Evolutionary conservation across 2,113 vertebrate genomes (phyloP).

Genomic region (Zonotrichia leucophrys): DNA sequence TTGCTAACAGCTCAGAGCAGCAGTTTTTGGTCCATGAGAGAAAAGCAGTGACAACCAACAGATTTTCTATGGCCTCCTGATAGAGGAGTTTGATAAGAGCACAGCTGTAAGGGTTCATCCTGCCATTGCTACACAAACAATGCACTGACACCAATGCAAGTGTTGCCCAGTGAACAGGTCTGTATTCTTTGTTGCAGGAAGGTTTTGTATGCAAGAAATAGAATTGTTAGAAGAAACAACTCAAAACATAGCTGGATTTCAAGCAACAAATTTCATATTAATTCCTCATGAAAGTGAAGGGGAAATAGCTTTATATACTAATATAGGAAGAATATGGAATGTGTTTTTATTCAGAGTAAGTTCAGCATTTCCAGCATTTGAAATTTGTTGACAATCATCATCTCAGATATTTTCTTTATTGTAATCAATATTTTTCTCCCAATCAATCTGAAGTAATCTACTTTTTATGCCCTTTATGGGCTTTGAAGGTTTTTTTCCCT

Average conservation of each 20-base stretch:
- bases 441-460: neutral
- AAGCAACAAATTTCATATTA: neutral
- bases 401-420: neutral
- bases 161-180: neutral
- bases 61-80: neutral
- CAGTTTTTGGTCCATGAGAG: neutral
- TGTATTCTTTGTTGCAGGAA: neutral
- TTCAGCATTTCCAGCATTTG: neutral
- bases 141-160: neutral
- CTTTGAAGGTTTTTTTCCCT: neutral
- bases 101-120: neutral
- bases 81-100: neutral
- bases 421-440: neutral
- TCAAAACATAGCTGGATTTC: neutral
- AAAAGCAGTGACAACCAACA: neutral
- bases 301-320: neutral
- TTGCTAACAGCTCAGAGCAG: neutral
- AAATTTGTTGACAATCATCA: neutral
- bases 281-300: neutral
- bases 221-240: neutral
- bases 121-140: neutral
- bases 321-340: neutral
- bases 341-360: neutral
- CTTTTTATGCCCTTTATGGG: neutral
- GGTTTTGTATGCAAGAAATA: neutral